A percentile compares a stretch with the other conserved stretches of the same genome.
Evolutionary conservation across 2,888 invertebrate species (phyloP).

Genomic region (Melangyna quadrimaculata): DNA sequence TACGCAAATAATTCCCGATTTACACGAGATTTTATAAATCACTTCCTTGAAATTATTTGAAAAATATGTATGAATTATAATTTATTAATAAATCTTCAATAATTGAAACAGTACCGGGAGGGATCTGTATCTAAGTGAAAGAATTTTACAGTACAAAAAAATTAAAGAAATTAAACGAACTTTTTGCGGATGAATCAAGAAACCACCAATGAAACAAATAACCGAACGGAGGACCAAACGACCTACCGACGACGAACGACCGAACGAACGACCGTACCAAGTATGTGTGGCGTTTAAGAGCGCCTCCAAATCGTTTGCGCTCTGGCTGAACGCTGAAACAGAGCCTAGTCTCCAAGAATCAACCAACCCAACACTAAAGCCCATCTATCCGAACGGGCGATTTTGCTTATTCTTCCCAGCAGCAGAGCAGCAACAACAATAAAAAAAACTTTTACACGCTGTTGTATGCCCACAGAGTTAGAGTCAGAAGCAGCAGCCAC

Average conservation of each 20-base stretch:
- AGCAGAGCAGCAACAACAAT: neutral
- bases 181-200: slow-evolving; percentile 71
- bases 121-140: slow-evolving; percentile 48
- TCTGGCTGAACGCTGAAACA: slow-evolving; percentile 66
- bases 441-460: slow-evolving; percentile 30
- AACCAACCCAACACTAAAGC: slow-evolving; percentile 52
- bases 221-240: slow-evolving; percentile 33
- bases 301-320: slow-evolving; percentile 56
- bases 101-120: slow-evolving; percentile 18
- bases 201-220: slow-evolving; percentile 57
- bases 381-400: slow-evolving; percentile 58
- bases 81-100: neutral
- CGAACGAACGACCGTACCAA: slow-evolving; percentile 45
- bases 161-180: slow-evolving; percentile 71
- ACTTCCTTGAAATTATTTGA: slow-evolving; percentile 23
- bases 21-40: neutral
- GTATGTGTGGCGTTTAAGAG: slow-evolving; percentile 61
- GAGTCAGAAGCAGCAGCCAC: slow-evolving; percentile 5
- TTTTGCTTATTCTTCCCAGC: slow-evolving; percentile 51
- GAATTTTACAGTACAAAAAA: neutral
- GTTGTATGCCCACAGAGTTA: slow-evolving; percentile 51
- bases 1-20: slow-evolving; percentile 23
- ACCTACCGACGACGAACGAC: slow-evolving; percentile 44
- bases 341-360: slow-evolving; percentile 64
- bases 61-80: slow-evolving; percentile 38